Percentiles rank a stretch among this genome's conserved stretches.
phyloP scores from a whole-genome alignment of 2,888 invertebrate genomes.

The Sinhomidia bicolor region DNA sequence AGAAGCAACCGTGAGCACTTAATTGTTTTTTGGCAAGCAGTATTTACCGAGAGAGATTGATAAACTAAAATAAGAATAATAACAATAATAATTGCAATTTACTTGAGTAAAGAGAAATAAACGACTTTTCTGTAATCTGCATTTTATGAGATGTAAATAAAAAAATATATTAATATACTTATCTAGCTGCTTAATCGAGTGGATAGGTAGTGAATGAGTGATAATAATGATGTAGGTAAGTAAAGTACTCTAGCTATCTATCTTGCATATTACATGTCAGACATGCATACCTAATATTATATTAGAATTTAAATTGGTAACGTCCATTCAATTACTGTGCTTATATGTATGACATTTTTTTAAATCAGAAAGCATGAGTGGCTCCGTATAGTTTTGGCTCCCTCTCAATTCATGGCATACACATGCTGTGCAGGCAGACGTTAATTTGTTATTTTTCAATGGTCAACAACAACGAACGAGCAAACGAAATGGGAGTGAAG shows the following conservation, averaged over 20 bases:
- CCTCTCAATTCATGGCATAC: background rate
- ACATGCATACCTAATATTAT: no score
- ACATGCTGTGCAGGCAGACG: background rate
- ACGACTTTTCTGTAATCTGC: background rate
- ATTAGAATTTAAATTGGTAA: no score
- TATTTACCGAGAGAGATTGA: background rate
- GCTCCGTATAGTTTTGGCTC: background rate
- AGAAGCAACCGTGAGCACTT: slow-evolving; percentile 32
- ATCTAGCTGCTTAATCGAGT: background rate
- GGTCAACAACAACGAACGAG: no score
- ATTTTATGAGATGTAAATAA: slow-evolving; percentile 13
- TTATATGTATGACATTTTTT: background rate
- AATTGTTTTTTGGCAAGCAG: slow-evolving; percentile 30
- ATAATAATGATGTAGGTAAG: no score
- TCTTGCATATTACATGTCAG: no score
- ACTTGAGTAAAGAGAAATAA: background rate
- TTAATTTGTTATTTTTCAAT: background rate
- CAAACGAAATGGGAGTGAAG: background rate
- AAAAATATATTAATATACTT: background rate
- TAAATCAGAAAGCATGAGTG: background rate
- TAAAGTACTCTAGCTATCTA: no score
- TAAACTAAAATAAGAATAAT: background rate
- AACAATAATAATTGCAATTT: background rate
- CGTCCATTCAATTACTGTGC: background rate
- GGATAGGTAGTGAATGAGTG: background rate